phyloP scores from a whole-genome alignment of 2,888 invertebrate genomes.

The Gibbula magus region DNA sequence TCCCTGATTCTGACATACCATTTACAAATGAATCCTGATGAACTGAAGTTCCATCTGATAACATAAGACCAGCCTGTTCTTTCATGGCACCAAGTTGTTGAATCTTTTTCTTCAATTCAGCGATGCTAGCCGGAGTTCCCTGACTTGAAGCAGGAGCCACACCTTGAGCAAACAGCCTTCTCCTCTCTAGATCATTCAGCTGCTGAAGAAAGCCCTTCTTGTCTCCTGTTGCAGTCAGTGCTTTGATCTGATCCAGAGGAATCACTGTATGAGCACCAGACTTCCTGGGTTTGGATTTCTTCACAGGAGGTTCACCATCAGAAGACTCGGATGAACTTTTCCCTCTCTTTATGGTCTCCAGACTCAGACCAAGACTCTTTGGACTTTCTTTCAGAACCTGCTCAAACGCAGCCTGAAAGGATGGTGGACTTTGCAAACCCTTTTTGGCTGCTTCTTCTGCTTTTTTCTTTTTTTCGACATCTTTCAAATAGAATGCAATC shows the following conservation, averaged over 20 bases:
- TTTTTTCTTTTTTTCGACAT: slow-evolving; percentile 38
- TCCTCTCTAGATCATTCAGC: not conserved
- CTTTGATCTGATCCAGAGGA: slow-evolving; percentile 17
- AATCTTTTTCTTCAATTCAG: not conserved
- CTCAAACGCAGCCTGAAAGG: slow-evolving; percentile 48
- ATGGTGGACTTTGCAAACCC: slow-evolving; percentile 28
- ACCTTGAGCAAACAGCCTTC: not conserved
- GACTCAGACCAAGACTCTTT: not conserved
- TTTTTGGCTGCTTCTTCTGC: slow-evolving; percentile 24
- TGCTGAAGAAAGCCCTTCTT: not conserved
- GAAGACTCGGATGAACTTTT: not conserved
- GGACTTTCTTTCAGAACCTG: not conserved
- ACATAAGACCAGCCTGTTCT: not conserved
- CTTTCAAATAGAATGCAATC: slow-evolving; percentile 39
- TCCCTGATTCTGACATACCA: too few relatives aligned
- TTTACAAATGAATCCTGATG: too few relatives aligned
- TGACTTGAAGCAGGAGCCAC: not conserved
- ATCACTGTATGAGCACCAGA: slow-evolving; percentile 18
- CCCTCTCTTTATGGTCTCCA: not conserved
- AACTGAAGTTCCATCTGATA: too few relatives aligned
- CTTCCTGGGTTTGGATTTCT: slow-evolving; percentile 33
- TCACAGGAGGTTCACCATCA: slow-evolving; percentile 34
- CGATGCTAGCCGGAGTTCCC: not conserved
- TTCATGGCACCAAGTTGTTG: not conserved
- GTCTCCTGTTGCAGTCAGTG: not conserved